A percentile compares a stretch with the other conserved stretches of the same genome.
Evolutionary conservation across 1,140 invertebrate species (phyloP).

Genomic region (Choristoneura fumiferana): DNA sequence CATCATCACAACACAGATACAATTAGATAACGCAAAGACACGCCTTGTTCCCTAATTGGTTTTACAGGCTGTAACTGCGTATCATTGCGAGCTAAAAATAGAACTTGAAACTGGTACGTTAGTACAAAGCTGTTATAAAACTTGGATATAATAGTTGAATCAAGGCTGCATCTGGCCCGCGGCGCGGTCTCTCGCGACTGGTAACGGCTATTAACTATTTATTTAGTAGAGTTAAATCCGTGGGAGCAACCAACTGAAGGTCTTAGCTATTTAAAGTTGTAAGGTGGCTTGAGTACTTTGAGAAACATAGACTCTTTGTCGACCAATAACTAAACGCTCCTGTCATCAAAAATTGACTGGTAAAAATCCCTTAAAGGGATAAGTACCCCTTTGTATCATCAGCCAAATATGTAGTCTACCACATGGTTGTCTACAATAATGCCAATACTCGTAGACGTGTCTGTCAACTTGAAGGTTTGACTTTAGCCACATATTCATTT

Average conservation of each 20-base stretch:
- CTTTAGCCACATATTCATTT: too few relatives aligned
- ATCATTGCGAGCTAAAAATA: conserved; percentile 12
- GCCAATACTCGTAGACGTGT: too few relatives aligned
- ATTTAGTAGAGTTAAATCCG: conserved; percentile 4
- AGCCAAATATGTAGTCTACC: too few relatives aligned
- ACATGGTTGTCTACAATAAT: too few relatives aligned
- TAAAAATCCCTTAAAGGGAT: too few relatives aligned
- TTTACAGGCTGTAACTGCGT: background rate
- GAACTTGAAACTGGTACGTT: conserved; percentile 2
- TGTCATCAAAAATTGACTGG: too few relatives aligned
- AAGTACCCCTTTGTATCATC: too few relatives aligned
- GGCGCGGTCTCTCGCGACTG: background rate
- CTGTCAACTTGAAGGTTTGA: too few relatives aligned
- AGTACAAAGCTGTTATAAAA: conserved; percentile 14
- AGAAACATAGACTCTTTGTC: too few relatives aligned
- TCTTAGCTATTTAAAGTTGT: conserved; percentile 6
- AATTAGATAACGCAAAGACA: conserved; percentile 3
- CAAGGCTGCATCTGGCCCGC: conserved; percentile 16
- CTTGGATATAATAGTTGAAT: background rate
- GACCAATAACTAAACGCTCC: too few relatives aligned
- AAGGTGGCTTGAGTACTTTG: conserved; percentile 3
- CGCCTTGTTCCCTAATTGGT: conserved; percentile 17
- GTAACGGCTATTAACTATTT: conserved; percentile 7
- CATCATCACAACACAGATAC: too few relatives aligned
- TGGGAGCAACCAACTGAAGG: conserved; percentile 9